A percentile compares a stretch with the other conserved stretches of the same genome.
Evolutionary conservation across 2,888 invertebrate species (phyloP).

Genomic region (Flexamia atlantica): DNA sequence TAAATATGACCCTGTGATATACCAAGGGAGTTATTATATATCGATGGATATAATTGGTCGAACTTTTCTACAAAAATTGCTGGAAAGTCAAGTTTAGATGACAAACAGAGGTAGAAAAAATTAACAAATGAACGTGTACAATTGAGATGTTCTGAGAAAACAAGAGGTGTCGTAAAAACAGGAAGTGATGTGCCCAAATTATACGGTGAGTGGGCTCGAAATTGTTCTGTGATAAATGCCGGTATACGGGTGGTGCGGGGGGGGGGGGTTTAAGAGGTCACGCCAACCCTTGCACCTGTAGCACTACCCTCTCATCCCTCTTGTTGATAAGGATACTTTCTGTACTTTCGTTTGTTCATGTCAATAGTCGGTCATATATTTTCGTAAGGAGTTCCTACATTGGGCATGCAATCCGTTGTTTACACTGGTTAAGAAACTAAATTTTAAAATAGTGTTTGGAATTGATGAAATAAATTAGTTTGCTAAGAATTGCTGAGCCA

Average conservation of each 20-base stretch:
- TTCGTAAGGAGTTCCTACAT: too few species aligned
- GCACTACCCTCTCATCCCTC: background rate
- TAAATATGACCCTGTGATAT: too few species aligned
- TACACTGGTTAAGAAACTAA: too few species aligned
- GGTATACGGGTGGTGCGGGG: background rate
- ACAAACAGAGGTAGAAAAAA: background rate
- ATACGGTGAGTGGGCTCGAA: constrained; percentile 45
- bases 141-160: background rate
- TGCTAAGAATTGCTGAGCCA: too few species aligned
- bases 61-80: too few species aligned
- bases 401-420: too few species aligned
- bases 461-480: too few species aligned
- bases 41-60: too few species aligned
- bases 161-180: constrained; percentile 2
- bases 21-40: too few species aligned
- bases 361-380: too few species aligned
- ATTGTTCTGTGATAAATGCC: constrained; percentile 44
- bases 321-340: background rate
- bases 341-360: background rate
- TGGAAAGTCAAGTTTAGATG: too few species aligned
- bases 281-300: constrained; percentile 8
- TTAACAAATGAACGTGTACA: background rate
- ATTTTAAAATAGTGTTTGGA: too few species aligned
- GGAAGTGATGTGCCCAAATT: constrained; percentile 44
- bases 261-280: background rate